A percentile compares a stretch with the other conserved stretches of the same genome.
These are phyloP conservation scores for Zosterops hypoxanthus DNA, from an alignment of 2,113 vertebrate species.

Conservation along the genomic window DNA sequence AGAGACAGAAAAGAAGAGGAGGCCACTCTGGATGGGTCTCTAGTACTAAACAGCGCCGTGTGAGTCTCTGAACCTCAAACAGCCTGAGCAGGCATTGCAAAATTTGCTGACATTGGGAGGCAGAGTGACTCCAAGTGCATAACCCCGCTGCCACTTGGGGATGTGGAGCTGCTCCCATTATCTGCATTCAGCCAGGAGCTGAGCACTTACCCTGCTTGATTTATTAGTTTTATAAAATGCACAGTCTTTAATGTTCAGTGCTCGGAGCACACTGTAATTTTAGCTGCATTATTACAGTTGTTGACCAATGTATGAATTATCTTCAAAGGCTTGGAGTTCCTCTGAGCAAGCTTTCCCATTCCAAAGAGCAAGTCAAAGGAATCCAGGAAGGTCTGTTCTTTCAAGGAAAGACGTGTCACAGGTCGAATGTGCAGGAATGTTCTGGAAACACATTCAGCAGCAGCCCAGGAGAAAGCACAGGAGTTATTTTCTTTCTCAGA, in stretches of 20 bases:
- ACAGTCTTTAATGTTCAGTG: conserved; percentile 71
- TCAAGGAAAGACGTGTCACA: conserved; percentile 48
- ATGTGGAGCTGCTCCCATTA: conserved; percentile 11
- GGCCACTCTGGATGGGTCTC: background rate
- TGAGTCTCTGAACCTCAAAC: background rate
- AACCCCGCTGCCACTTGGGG: background rate
- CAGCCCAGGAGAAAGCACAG: background rate
- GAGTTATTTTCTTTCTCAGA: background rate
- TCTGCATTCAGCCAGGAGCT: conserved; percentile 45
- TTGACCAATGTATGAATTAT: conserved; percentile 74
- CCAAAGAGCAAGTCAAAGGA: conserved; percentile 41
- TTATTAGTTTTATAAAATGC: conserved; percentile 74
- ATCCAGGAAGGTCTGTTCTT: conserved; percentile 57
- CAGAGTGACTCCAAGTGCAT: background rate
- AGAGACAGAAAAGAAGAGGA: background rate
- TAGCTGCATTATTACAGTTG: conserved; percentile 66
- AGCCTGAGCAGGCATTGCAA: background rate
- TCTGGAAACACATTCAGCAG: conserved; percentile 14
- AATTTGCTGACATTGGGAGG: background rate
- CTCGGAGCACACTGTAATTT: conserved; percentile 62
- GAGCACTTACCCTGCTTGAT: conserved; percentile 51
- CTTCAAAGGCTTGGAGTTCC: conserved; percentile 71
- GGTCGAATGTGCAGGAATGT: background rate
- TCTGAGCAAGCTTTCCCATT: conserved; percentile 67
- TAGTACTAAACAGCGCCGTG: background rate